Evolutionary conservation across 53 echinoderm and acorn worm species (phyloP), one percentile per base, ranked within the genome.

Genomic region (Hippasteria phrygiana): DNA sequence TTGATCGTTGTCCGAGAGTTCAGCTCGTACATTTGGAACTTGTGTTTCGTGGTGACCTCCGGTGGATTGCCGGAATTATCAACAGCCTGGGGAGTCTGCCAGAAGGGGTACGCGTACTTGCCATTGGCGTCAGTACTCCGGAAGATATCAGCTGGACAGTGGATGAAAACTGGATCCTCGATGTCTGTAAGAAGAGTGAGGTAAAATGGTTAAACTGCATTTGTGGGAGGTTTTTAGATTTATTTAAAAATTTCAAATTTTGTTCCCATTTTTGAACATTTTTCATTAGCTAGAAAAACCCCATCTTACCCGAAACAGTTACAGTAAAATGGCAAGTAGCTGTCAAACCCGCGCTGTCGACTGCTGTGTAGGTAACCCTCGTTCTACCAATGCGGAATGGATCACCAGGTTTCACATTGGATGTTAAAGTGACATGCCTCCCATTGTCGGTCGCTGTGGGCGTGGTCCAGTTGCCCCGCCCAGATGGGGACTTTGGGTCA

Each of bases 401-500:
- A 46, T 75, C 80, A 11, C 92, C 88, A 0, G 92, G 54, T 13
- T 43, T 26, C 24, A 39, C 59, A 37, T 35, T 63, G 56, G 74
- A 87, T 29, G 73, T 63, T 38, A 91, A 71, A 20, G 88, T 76
- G 62, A 83, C 83, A 45, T 77, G 84, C 47, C 33, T 37, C 5
- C 88, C 73, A n/a, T 92, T 92, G 64, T 92, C 92, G 0, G 88
- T 71, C 11, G 81, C 82, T 22, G 66, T 74, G 16, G 88, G 88
- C 36, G 83, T 9, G 51, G 66, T 62, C 88, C 88, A 92, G 75
- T 73, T 74, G 54, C 88, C 65, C 18, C 59, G 28, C 82, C 45
- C 85, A 50, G 70, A 51, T 13, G 64, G 85, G 34, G 53, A 70
- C 8, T 36, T 14, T 3, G 53, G 50, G 36, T 85, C 71, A 2